These are phyloP conservation scores for Enoplosus armatus DNA, from an alignment of 2,797 vertebrate species.

Conservation along the genomic window DNA sequence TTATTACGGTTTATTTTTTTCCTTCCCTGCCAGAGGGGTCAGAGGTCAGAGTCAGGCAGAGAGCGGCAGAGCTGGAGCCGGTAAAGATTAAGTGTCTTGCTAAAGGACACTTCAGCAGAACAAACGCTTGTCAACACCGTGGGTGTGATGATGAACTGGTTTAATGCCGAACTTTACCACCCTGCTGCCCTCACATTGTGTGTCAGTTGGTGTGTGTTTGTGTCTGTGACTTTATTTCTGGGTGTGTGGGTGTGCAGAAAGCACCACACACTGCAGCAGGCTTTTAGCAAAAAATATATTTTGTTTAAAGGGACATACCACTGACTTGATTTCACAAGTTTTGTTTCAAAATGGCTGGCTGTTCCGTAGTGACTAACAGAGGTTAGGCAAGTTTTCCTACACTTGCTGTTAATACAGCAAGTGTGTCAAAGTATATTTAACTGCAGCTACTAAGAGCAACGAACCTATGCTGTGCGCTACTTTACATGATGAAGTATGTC, in stretches of 20 bases:
- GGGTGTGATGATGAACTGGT: constrained; percentile 20
- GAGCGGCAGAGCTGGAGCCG: not conserved
- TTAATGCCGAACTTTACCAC: constrained; percentile 27
- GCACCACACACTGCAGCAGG: constrained; percentile 24
- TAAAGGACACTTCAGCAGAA: constrained; percentile 2
- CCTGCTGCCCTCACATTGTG: constrained; percentile 40
- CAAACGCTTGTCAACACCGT: constrained; percentile 3
- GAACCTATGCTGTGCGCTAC: too few species aligned
- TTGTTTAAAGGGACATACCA: constrained; percentile 28
- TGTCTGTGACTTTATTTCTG: constrained; percentile 64
- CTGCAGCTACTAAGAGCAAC: not conserved
- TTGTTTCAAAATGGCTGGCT: constrained; percentile 16
- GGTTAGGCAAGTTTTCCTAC: not conserved
- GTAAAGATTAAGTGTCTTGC: not conserved
- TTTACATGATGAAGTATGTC: not conserved
- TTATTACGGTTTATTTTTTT: not conserved
- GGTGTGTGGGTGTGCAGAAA: constrained; percentile 59
- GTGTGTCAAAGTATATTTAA: not conserved
- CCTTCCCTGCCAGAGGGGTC: not conserved
- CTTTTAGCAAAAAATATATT: constrained; percentile 8
- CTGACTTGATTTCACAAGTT: not conserved
- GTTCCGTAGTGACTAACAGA: not conserved
- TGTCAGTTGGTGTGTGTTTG: constrained; percentile 59
- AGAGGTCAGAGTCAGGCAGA: constrained; percentile 3
- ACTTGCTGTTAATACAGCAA: not conserved